phyloP scores from a whole-genome alignment of 1,140 invertebrate species.

The Teleogryllus occipitalis region DNA sequence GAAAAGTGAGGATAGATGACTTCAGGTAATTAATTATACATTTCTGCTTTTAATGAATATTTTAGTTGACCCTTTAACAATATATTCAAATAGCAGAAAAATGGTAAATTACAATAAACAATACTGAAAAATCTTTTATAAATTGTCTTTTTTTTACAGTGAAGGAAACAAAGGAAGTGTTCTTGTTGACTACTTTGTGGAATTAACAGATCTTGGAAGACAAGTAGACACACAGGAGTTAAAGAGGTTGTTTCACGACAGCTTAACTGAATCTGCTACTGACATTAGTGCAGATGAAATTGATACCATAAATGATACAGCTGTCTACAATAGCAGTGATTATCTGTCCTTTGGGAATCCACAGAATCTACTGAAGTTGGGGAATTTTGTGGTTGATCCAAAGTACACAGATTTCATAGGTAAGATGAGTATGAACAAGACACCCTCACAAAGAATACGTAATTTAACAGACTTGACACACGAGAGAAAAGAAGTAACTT shows the following conservation, averaged over 20 bases:
- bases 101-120: not conserved
- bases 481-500: no score
- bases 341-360: not conserved
- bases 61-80: not conserved
- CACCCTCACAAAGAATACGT: no score
- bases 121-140: not conserved
- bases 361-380: conserved; percentile 48
- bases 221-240: conserved; percentile 73
- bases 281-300: conserved; percentile 45
- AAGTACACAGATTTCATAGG: conserved; percentile 82
- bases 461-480: no score
- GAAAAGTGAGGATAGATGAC: conserved; percentile 74
- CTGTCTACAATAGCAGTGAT: not conserved
- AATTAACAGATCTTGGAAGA: conserved; percentile 64
- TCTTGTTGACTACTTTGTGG: conserved; percentile 80
- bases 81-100: not conserved
- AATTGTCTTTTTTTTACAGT: not conserved
- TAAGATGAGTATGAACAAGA: conserved; percentile 35
- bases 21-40: conserved; percentile 50
- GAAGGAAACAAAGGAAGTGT: conserved; percentile 68
- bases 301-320: conserved; percentile 41
- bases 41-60: not conserved
- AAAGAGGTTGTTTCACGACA: conserved; percentile 71
- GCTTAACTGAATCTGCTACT: conserved; percentile 38
- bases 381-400: conserved; percentile 73